Evolutionary conservation across 1,140 invertebrate species (phyloP), one percentile per base, ranked within the genome.

Genomic region (Ceratosolen solmsi): DNA sequence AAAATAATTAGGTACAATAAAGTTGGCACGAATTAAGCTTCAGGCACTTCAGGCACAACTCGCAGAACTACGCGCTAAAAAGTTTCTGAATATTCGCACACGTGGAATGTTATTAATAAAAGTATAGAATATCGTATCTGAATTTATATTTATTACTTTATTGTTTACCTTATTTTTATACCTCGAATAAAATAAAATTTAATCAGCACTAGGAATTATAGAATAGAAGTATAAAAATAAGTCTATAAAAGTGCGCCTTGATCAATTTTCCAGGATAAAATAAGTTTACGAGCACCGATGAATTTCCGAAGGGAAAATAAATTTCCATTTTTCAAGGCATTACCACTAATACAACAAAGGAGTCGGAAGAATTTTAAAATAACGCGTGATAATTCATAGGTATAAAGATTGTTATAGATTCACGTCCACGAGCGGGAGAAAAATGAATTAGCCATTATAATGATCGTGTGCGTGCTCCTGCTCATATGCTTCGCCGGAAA

Each of bases 381-480:
- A 76, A 1, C 13, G 36, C n/a, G 41, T 8, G 60, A 77, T 68
- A 77, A 77, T 68, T 77, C 25, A 77, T n/a, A 46, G 60, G 63
- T 70, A 54, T 5, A 2, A 60, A 80, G 51, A 73, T 80, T 65
- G 36, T 72, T 80, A 36, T 63, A 73, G 63, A 79, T 79, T 54
- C 65, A 71, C 33, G 22, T 36, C 25, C n/a, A 56, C 49, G 49
- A 54, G n/a, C 27, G 56, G 33, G 56, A 73, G 68, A 73, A 60
- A 73, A 63, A 80, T 73, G 79, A 63, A 73, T 73, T 63, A 41
- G 20, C 70, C 54, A 15, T 73, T 49, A 80, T 63, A 73, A 63
- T 63, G 25, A 63, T 33, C 15, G 33, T n/a, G 38, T 46, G 68
- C 68, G 68, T 27, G 68, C 68, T 27, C 2, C 7, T 11, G 68